A percentile compares a stretch with the other conserved stretches of the same genome.
Conservation (phyloP, 2,113 vertebrate species). For the Datnioides undecimradiatus region DNA sequence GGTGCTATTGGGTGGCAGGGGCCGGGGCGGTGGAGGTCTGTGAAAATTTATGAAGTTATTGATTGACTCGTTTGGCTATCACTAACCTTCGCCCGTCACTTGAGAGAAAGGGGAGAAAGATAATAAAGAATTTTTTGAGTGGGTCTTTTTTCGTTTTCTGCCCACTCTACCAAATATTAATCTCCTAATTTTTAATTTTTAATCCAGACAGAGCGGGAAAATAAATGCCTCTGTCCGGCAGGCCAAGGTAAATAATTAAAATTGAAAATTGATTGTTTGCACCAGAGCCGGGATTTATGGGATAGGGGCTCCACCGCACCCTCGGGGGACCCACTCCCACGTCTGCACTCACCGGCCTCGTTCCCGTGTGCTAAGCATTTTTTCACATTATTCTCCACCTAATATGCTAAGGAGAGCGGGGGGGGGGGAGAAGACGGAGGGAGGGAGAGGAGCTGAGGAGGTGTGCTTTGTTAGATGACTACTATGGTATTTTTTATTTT, state of each 20-base stretch:
- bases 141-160: slow-evolving; percentile 68
- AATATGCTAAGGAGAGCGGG: slow-evolving; percentile 89
- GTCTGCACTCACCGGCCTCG: slow-evolving; percentile 84
- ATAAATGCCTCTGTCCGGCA: slow-evolving; percentile 87
- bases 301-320: slow-evolving; percentile 82
- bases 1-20: slow-evolving; percentile 54
- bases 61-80: slow-evolving; percentile 80
- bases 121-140: slow-evolving; percentile 75
- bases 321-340: slow-evolving; percentile 85
- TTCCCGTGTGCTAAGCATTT: slow-evolving; percentile 93
- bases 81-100: slow-evolving; percentile 76
- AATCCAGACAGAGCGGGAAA: slow-evolving; percentile 86
- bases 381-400: slow-evolving; percentile 92
- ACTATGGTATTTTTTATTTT: slow-evolving; percentile 86
- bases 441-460: slow-evolving; percentile 52
- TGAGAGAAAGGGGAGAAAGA: slow-evolving; percentile 53
- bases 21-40: slow-evolving; percentile 60
- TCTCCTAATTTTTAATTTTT: slow-evolving; percentile 90
- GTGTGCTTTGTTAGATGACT: slow-evolving; percentile 81
- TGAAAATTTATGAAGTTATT: slow-evolving; percentile 86
- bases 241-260: slow-evolving; percentile 95
- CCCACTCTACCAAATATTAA: slow-evolving; percentile 85
- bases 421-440: slow-evolving; percentile 51
- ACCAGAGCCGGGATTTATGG: slow-evolving; percentile 90
- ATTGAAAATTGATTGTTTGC: slow-evolving; percentile 95